Percentiles rank a stretch among this genome's conserved stretches.
phyloP scores from a whole-genome alignment of 2,113 vertebrate species.

The Tinamus guttatus region DNA sequence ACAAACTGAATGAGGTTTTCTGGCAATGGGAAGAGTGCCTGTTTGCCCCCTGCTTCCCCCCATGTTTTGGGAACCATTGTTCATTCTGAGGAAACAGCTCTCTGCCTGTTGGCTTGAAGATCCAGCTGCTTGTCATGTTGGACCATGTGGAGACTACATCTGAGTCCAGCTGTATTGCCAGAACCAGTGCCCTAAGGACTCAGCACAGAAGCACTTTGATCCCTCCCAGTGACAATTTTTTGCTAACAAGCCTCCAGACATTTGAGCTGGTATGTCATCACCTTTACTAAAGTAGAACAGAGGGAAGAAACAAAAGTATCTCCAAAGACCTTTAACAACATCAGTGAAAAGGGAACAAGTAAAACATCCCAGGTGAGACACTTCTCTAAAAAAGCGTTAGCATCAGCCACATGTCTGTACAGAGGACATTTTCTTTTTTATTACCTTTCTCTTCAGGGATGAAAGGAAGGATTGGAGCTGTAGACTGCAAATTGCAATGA shows the following conservation, averaged over 20 bases:
- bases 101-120: conserved; percentile 55
- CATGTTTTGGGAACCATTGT: conserved; percentile 47
- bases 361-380: conserved; percentile 63
- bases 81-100: conserved; percentile 56
- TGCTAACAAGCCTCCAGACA: conserved; percentile 83
- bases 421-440: conserved; percentile 2
- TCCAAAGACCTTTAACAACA: conserved; percentile 77
- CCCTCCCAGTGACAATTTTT: conserved; percentile 75
- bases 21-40: neutral
- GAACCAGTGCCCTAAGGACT: conserved; percentile 75
- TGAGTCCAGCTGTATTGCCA: conserved; percentile 72
- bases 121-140: conserved; percentile 77
- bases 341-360: conserved; percentile 69
- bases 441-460: conserved; percentile 40
- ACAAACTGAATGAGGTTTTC: conserved; percentile 5
- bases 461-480: conserved; percentile 30
- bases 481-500: conserved; percentile 28
- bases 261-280: conserved; percentile 79
- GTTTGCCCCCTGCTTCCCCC: neutral
- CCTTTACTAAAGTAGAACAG: conserved; percentile 72
- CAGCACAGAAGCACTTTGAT: conserved; percentile 76
- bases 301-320: conserved; percentile 77
- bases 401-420: neutral
- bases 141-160: conserved; percentile 62
- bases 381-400: conserved; percentile 1